These are phyloP conservation scores for Pyrgus malvae DNA, from an alignment of 2,888 invertebrate genomes.

Conservation along the genomic window DNA sequence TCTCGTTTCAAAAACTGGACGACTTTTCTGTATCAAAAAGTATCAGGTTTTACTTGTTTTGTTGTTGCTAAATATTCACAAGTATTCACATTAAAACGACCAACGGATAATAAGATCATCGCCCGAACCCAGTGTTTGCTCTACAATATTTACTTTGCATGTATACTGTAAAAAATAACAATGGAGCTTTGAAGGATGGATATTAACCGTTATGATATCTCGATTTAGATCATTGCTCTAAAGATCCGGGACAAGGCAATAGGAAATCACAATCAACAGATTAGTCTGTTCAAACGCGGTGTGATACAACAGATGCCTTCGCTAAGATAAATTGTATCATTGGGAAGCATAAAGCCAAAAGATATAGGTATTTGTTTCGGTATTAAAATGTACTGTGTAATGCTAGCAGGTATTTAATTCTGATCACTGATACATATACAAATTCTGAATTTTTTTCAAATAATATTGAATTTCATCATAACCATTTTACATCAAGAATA, in stretches of 20 bases:
- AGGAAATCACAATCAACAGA: constrained; percentile 37
- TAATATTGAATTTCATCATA: too few relatives aligned
- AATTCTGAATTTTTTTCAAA: too few relatives aligned
- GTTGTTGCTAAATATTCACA: constrained; percentile 24
- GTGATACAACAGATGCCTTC: constrained; percentile 46
- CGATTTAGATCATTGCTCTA: constrained; percentile 56
- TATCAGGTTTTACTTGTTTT: constrained; percentile 24
- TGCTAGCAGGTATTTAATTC: constrained; percentile 3
- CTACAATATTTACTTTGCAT: constrained; percentile 14
- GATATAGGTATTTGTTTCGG: constrained; percentile 3
- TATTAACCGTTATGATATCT: constrained; percentile 56
- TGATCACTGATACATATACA: not conserved
- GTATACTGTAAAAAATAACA: constrained; percentile 21
- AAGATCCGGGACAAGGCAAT: constrained; percentile 55
- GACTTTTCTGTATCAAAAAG: too few relatives aligned
- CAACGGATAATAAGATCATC: constrained; percentile 46
- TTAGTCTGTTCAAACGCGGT: constrained; percentile 44
- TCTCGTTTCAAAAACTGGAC: too few relatives aligned
- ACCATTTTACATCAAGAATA: too few relatives aligned
- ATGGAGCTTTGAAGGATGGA: constrained; percentile 34
- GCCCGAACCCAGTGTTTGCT: constrained; percentile 30
- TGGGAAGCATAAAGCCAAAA: constrained; percentile 28
- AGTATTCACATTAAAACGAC: constrained; percentile 41
- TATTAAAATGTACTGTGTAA: not conserved
- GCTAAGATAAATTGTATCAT: constrained; percentile 47